Evolutionary conservation across 2,797 vertebrate genomes (phyloP), one percentile per base, ranked within the genome.

Genomic region (Spea hammondii): DNA sequence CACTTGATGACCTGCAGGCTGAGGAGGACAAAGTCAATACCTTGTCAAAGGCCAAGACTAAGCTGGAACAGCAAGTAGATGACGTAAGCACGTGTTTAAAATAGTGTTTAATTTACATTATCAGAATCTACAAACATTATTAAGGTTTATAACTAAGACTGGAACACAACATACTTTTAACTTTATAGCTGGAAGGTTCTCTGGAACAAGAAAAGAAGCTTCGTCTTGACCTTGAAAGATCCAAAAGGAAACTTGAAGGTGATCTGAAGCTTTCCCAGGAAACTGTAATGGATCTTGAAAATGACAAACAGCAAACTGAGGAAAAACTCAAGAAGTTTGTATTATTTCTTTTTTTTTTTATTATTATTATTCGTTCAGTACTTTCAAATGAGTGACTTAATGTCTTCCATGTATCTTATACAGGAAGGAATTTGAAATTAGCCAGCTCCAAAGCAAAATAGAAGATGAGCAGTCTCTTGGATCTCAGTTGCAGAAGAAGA

Each of bases 1-100:
- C 93, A 0, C 80, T 94, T 74, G 94, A 95, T 62, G 94, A 95
- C 83, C 90, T 96, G 46, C 95, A 91, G 86, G 94, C 91, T 88
- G 95, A 95, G 80, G 93, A 94, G 83, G 94, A 95, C 71, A 94
- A 95, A 92, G 90, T 87, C 14, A 90, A 89, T 70, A 80, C 86
- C 1, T 83, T 89, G 82, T 86, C 86, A 73, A 88, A 89, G 72
- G 87, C 79, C 0, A 92, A 92, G 62, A 82, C n/a, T 66, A 94
- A 91, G 80, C 77, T 93, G 66, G 88, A 84, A 32, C 88, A 89
- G 65, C 88, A 89, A 88, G 83, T 86, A 71, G 83, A 82, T 7
- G 88, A 87, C 83, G 89, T 88, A 83, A 89, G 89, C 48, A 69
- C 6, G 47, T 49, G 8, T 5, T 12, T 54, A 70, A 57, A 13